A percentile compares a stretch with the other conserved stretches of the same genome.
Evolutionary conservation across 2,113 vertebrate genomes (phyloP).

Genomic region (Lycaon pictus): DNA sequence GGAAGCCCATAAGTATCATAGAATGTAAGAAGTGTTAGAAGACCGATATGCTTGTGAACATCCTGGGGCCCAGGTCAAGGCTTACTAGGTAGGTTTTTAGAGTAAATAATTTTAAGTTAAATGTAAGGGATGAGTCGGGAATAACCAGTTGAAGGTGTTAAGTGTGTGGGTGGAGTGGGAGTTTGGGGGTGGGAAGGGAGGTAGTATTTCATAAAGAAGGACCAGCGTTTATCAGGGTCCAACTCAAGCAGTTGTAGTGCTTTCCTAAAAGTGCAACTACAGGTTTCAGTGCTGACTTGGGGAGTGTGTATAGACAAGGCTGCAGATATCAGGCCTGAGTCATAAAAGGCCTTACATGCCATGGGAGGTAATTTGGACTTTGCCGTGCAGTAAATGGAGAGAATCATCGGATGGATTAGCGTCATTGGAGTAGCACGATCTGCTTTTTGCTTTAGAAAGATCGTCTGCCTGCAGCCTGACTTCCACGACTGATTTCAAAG

Average conservation of each 20-base stretch:
- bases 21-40: background rate
- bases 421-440: background rate
- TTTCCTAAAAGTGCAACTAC: background rate
- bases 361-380: background rate
- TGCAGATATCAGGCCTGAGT: background rate
- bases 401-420: background rate
- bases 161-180: background rate
- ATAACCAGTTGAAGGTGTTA: background rate
- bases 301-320: background rate
- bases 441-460: background rate
- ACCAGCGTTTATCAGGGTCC: background rate
- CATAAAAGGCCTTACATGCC: background rate
- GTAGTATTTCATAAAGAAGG: background rate
- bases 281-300: background rate
- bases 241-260: background rate
- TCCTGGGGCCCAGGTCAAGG: background rate
- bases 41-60: background rate
- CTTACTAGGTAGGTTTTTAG: background rate
- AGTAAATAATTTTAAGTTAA: background rate
- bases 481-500: background rate
- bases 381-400: background rate
- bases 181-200: background rate
- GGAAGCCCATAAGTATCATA: background rate
- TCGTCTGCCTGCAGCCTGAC: background rate
- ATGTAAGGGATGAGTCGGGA: background rate